These are phyloP conservation scores for Dryadula phaetusa DNA, from an alignment of 2,888 invertebrate genomes.

Conservation along the genomic window DNA sequence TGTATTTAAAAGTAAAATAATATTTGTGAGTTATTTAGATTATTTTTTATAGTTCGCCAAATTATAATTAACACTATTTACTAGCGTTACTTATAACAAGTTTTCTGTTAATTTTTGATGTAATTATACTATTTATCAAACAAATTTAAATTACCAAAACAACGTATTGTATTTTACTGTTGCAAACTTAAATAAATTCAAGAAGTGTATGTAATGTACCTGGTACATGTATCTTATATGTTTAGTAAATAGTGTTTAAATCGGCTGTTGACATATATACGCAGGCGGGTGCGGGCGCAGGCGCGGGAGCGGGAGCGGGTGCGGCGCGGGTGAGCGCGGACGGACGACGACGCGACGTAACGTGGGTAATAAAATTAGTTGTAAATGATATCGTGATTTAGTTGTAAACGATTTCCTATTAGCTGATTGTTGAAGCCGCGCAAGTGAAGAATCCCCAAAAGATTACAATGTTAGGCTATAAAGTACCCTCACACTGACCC, in stretches of 20 bases:
- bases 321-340: background rate
- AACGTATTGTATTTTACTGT: too few relatives aligned
- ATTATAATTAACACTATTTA: too few relatives aligned
- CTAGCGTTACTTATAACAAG: too few relatives aligned
- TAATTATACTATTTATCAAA: too few relatives aligned
- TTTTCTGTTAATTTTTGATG: too few relatives aligned
- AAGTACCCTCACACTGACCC: background rate
- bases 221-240: too few relatives aligned
- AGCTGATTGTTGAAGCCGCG: slow-evolving; percentile 38
- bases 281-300: background rate
- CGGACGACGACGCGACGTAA: background rate
- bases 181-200: too few relatives aligned
- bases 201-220: too few relatives aligned
- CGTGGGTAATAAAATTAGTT: slow-evolving; percentile 36
- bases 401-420: slow-evolving; percentile 29
- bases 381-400: slow-evolving; percentile 43
- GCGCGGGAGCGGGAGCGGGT: background rate
- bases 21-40: too few relatives aligned
- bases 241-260: background rate
- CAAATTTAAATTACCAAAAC: too few relatives aligned
- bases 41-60: too few relatives aligned
- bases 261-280: slow-evolving; percentile 13
- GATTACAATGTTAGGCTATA: slow-evolving; percentile 30
- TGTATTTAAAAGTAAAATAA: too few relatives aligned
- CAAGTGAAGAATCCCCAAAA: slow-evolving; percentile 38